These are phyloP conservation scores for Tetranychus piercei DNA, from an alignment of 2,888 invertebrate genomes.

Conservation along the genomic window DNA sequence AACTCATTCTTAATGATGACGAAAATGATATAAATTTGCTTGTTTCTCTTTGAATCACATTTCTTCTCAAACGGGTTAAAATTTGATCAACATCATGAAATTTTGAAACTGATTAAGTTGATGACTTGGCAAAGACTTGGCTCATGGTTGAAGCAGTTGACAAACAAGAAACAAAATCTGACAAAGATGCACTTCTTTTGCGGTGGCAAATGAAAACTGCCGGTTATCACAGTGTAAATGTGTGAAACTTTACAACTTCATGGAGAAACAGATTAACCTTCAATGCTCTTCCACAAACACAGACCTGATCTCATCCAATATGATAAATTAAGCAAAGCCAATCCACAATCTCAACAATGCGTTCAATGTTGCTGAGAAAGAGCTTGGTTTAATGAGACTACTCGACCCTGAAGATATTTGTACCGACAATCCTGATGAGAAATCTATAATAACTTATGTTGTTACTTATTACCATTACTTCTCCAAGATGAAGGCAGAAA, in stretches of 20 bases:
- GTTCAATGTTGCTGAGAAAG: slow-evolving; percentile 93
- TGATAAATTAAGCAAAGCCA: slow-evolving; percentile 83
- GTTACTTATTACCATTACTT: slow-evolving; percentile 99
- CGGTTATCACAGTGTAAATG: slow-evolving; percentile 96
- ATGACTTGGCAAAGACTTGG: too few relatives aligned
- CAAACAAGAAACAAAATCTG: slow-evolving; percentile 88
- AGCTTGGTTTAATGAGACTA: slow-evolving; percentile 81
- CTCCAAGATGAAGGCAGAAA: slow-evolving; percentile 98
- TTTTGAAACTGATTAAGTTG: too few relatives aligned
- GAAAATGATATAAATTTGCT: too few relatives aligned
- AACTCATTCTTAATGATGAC: too few relatives aligned
- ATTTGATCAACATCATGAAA: too few relatives aligned
- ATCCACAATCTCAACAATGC: slow-evolving; percentile 89
- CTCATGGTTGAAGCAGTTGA: slow-evolving; percentile 96
- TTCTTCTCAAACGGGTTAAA: too few relatives aligned
- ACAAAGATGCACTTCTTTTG: slow-evolving; percentile 84
- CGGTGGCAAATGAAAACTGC: slow-evolving; percentile 99
- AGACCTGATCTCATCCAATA: slow-evolving; percentile 78
- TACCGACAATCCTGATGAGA: slow-evolving; percentile 97
- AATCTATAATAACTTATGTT: slow-evolving; percentile 98
- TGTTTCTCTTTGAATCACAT: too few relatives aligned
- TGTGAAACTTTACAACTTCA: slow-evolving; percentile 93
- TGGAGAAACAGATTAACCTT: slow-evolving; percentile 98
- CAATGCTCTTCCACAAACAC: slow-evolving; percentile 98
- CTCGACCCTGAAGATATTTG: slow-evolving; percentile 96